These are phyloP conservation scores for Styela plicata DNA, from an alignment of 23 tunicate species.

Conservation along the genomic window DNA sequence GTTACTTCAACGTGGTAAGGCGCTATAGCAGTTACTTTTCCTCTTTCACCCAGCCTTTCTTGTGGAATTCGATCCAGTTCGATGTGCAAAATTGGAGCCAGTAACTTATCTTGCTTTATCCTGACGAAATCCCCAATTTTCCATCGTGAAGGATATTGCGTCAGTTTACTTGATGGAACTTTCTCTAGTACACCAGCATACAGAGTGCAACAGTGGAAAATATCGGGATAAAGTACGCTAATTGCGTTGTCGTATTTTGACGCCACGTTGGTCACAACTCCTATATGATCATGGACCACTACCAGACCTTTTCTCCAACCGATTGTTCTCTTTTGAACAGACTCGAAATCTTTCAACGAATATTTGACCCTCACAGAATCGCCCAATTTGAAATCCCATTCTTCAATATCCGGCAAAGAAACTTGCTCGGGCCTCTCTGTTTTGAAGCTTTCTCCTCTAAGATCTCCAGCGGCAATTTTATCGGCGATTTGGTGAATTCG, in stretches of 20 bases:
- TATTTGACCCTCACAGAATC: conserved; percentile 2
- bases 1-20: background rate
- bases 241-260: conserved; percentile 7
- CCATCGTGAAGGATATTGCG: background rate
- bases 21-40: background rate
- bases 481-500: background rate
- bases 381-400: conserved; percentile 21
- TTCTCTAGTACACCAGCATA: background rate
- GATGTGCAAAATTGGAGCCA: background rate
- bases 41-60: background rate
- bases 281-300: background rate
- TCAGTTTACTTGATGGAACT: background rate
- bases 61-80: background rate
- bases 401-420: background rate
- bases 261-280: background rate
- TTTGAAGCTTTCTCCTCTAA: background rate
- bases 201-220: background rate
- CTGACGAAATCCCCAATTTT: background rate
- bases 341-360: conserved; percentile 8
- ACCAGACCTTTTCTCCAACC: background rate
- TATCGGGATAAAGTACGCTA: background rate
- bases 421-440: background rate
- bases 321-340: background rate
- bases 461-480: background rate
- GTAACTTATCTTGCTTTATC: background rate